Conservation (phyloP, 30 jellyfish, hydroid and myxozoan genomes). For the Catostylus mosaicus region DNA sequence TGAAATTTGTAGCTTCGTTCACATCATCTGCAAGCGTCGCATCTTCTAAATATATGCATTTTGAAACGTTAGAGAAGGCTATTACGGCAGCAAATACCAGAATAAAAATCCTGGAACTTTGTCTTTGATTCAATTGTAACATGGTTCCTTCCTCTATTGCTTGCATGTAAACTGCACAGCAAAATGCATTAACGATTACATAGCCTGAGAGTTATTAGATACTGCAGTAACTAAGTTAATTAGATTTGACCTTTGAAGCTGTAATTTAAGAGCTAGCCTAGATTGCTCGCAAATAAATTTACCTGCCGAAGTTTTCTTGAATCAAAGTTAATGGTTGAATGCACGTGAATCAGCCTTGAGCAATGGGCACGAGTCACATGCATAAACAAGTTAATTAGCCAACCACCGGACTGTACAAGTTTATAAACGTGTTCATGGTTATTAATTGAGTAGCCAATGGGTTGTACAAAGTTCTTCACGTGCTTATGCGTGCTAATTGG, state of each 20-base stretch:
- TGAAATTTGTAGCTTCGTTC: neutral
- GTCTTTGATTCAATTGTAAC: neutral
- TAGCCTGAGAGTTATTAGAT: slow-evolving; percentile 9
- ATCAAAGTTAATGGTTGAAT: slow-evolving; percentile 27
- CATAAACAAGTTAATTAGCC: neutral
- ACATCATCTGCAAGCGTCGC: neutral
- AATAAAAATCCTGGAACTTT: slow-evolving; percentile 1
- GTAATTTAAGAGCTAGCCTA: slow-evolving; percentile 35
- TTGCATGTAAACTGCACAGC: neutral
- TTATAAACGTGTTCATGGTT: neutral
- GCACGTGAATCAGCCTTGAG: slow-evolving; percentile 32
- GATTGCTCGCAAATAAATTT: slow-evolving; percentile 17
- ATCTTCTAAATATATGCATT: neutral
- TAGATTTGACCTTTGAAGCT: slow-evolving; percentile 8
- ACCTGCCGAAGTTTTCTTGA: neutral
- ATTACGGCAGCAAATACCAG: slow-evolving; percentile 11
- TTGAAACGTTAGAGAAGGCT: slow-evolving; percentile 1
- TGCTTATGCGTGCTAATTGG: neutral
- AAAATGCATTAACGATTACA: neutral
- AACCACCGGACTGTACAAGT: neutral
- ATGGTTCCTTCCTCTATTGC: neutral
- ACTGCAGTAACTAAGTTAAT: slow-evolving; percentile 3
- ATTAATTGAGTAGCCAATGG: slow-evolving; percentile 6
- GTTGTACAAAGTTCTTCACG: neutral
- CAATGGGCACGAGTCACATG: slow-evolving; percentile 13